Base-by-base conservation (phyloP, 2,113 vertebrate genomes). In the Osmerus mordax region DNA sequence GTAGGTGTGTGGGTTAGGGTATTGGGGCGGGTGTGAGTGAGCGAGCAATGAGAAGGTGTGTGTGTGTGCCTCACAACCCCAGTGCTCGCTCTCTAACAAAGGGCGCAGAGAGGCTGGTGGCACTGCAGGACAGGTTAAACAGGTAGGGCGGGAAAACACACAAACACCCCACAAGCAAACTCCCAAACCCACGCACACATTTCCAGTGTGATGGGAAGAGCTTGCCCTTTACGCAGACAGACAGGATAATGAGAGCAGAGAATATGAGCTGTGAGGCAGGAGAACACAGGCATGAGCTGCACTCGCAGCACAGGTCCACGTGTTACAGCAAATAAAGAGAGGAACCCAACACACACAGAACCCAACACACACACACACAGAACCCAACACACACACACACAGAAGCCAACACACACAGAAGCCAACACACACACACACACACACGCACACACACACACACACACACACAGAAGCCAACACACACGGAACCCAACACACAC, bases 121-220 rank as follows among this genome's bases (percentile, higher is more conserved):
- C 41, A 68, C 70, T 72, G 69, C 52, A 72, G 70, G 82, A 89
- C 85, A 79, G 86, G 87, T 85, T 75, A 71, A 83, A 83, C 87
- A 87, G 87, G 87, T 84, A 76, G 51, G 75, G 78, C 61, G 21
- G 77, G 67, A 74, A 51, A 47, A 41, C 21, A 32, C 61, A 64
- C 28, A 62, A 8, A 62, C 19, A 5, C 11, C 11, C 21, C 13
- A 14, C 23, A n/a, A 18, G 8, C 19, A 9, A 19, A 18, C 3
- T 60, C 47, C 54, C 8, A 52, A 19, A 52, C 32, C 25, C 21
- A 53, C 59, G 47, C 69, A 63, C 69, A 71, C 28, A 21, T 3
- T 32, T 25, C 18, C 67, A 28, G 15, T 13, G 64, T 79, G 83
- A 87, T 85, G 81, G 83, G 83, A 88, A 86, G 81, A 86, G 69